Evolutionary conservation across 2,113 vertebrate genomes (phyloP), one percentile per base, ranked within the genome.

Genomic region (Prinia subflava): DNA sequence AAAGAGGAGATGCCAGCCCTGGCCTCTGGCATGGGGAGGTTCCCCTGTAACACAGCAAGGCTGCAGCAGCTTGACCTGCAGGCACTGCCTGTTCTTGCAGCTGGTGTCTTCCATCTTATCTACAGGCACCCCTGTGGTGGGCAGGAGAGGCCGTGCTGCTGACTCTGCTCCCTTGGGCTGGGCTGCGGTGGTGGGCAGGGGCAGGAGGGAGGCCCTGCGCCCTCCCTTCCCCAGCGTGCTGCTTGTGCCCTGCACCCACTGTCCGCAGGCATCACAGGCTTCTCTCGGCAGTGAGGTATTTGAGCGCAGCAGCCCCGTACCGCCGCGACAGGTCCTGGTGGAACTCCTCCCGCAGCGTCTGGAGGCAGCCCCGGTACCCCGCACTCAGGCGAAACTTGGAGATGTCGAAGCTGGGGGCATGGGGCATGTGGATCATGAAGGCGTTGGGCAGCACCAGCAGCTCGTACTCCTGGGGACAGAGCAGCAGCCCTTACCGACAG

Each of bases 381-480:
- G 98, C 95, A 41, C 98, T 99, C 94, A 99, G 98, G 87, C 99
- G 99, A 52, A 99, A 99, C 96, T 99, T 99, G 95, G 99, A 99
- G 97, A 99, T 98, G 97, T 99, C 99, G 0, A 99, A 99, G 97
- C 99, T 99, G 44, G 99, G 99, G 1, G 99, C 98, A 0, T 99
- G 99, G 8, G 99, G 99, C 99, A 99, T 99, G 98, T 99, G 99
- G 98, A 99, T 98, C 98, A 99, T 98, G 97, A 99, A 99, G 83
- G 99, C 99, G 11, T 99, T 99, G 3, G 99, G 99, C 74, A 99
- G 98, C 46, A 99, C 99, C 97, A 98, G 98, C 88, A 99, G 94
- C 92, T 99, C 99, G 0, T 98, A 99, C 89, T 99, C 99, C 99
- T 99, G 96, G 15, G 21, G 69, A 59, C 8, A 90, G 20, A 90